phyloP scores from a whole-genome alignment of 1,140 invertebrate species.

The Chironomus striatipennis region DNA sequence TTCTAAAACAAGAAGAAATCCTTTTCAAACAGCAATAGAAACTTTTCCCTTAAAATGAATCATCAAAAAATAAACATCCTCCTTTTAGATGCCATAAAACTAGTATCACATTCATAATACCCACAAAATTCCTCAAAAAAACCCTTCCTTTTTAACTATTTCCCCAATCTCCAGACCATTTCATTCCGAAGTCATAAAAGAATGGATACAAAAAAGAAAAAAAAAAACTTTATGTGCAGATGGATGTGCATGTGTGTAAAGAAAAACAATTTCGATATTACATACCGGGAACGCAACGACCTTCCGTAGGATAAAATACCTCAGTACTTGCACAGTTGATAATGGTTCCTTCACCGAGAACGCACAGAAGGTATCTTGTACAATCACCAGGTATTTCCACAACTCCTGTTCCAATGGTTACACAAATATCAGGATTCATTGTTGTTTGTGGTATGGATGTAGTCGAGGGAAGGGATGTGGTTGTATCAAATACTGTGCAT shows the following conservation, averaged over 20 bases:
- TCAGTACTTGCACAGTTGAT: background rate
- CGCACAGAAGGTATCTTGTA: background rate
- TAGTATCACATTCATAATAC: no score
- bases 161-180: no score
- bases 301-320: background rate
- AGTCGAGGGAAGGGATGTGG: background rate
- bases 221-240: no score
- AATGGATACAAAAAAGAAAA: no score
- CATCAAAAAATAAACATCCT: no score
- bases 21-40: no score
- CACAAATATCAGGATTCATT: background rate
- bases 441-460: background rate
- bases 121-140: no score
- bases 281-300: background rate
- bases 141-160: no score
- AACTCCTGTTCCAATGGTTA: background rate
- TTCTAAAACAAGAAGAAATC: no score
- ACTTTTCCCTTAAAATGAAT: no score
- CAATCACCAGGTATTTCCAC: background rate
- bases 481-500: background rate
- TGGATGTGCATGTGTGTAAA: background rate
- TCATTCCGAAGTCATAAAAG: no score
- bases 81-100: no score
- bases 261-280: background rate
- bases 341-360: background rate